Evolutionary conservation across 2,797 vertebrate species (phyloP), one percentile per base, ranked within the genome.

Genomic region (Anas flavirostris): DNA sequence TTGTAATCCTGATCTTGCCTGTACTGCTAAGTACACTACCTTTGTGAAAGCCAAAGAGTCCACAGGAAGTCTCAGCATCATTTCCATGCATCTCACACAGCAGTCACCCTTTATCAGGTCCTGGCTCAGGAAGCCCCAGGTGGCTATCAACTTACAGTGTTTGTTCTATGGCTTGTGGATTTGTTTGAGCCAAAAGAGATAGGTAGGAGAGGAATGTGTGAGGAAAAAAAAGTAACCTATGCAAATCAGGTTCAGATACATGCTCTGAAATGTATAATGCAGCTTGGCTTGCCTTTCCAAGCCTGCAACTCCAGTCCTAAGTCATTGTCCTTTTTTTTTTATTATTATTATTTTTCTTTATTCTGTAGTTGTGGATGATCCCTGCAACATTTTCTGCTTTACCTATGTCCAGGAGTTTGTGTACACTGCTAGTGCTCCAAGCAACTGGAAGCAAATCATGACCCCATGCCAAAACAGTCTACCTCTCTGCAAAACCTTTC

Each of bases 241-340:
- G 1, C 18, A 74, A 43, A 78, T 74, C 10, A 14, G 9, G 7
- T 88, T 81, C 2, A 2, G 18, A 52, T 44, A n/a, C 8, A 22
- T 48, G 67, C 15, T 58, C 35, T 63, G 56, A 75, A 77, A 81
- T 26, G 41, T 11, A 14, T 23, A 64, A 70, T 33, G 56, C 6
- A 68, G 25, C 44, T 86, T 64, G 15, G 9, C 13, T 91, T 62
- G 16, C 13, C 70, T 78, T 94, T 93, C 58, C 86, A 56, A 72
- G 15, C 28, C 35, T 77, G 14, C 21, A 67, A 9, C 7, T 76
- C 23, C 35, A 52, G 41, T 4, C 28, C 5, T 23, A 8, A 69
- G 67, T 56, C 53, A 52, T 2, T 26, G 16, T 43, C 10, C 9
- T 31, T 50, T 73, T 81, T 81, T 39, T 39, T 39, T 44, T 9